Percentiles rank a stretch among this genome's conserved stretches.
These are phyloP conservation scores for Cherax destructor DNA, from an alignment of 1,140 invertebrate genomes.

Conservation along the genomic window DNA sequence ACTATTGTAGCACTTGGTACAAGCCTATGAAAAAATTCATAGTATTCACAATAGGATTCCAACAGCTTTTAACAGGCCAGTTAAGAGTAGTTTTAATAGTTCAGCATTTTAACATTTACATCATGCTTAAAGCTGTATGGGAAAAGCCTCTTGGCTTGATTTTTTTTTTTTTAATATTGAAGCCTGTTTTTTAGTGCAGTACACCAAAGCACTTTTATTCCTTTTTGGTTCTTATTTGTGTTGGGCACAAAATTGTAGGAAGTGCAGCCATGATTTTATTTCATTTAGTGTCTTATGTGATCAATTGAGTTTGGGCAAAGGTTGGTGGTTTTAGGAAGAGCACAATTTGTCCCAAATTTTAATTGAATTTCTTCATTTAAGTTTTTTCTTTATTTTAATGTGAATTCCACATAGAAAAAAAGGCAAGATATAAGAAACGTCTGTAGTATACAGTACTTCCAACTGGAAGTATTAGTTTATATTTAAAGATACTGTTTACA, in stretches of 20 bases:
- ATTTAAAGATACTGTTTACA: neutral
- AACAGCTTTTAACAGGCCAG: neutral
- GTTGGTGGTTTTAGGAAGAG: too few species aligned
- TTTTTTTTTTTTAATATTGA: slow-evolving; percentile 8
- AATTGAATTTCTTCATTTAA: too few species aligned
- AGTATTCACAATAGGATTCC: slow-evolving; percentile 11
- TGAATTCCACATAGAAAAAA: too few species aligned
- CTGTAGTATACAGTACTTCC: neutral
- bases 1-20: too few species aligned
- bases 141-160: neutral
- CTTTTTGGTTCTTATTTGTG: too few species aligned
- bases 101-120: slow-evolving; percentile 3
- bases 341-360: too few species aligned
- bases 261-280: too few species aligned
- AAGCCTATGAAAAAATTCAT: slow-evolving; percentile 30
- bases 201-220: too few species aligned
- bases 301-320: too few species aligned
- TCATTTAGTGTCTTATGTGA: too few species aligned
- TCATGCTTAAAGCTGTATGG: neutral
- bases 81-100: slow-evolving; percentile 16
- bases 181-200: slow-evolving; percentile 36
- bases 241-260: too few species aligned
- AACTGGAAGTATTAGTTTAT: neutral
- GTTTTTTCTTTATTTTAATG: too few species aligned
- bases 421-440: slow-evolving; percentile 13